A percentile compares a stretch with the other conserved stretches of the same genome.
Evolutionary conservation across 2,888 invertebrate species (phyloP).

Genomic region (Lucinisca nassula): DNA sequence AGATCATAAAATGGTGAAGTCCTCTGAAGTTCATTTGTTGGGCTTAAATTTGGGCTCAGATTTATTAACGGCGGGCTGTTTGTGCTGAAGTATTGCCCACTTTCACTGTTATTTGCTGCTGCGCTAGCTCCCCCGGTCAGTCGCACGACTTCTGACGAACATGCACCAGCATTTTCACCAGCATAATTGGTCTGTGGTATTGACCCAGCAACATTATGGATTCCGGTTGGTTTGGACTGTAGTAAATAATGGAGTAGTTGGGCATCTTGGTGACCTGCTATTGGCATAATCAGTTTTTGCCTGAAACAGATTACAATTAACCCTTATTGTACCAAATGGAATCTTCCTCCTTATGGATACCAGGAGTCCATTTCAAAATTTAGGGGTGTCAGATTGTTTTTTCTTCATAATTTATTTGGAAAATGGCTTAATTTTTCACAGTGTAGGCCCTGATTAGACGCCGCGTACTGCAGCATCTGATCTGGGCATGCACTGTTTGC

Average conservation of each 20-base stretch:
- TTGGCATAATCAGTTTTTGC: conserved; percentile 73
- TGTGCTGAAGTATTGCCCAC: conserved; percentile 83
- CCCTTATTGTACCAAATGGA: no score
- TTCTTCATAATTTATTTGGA: no score
- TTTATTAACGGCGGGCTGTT: conserved; percentile 87
- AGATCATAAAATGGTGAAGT: conserved; percentile 86
- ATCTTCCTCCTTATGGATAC: no score
- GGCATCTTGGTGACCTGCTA: conserved; percentile 81
- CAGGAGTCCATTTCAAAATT: no score
- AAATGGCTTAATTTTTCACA: no score
- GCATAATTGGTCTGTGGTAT: conserved; percentile 54
- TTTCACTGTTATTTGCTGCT: conserved; percentile 29
- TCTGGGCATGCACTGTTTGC: no score
- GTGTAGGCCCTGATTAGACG: no score
- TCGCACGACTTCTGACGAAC: conserved; percentile 43
- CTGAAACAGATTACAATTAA: no score
- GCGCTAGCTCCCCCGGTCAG: conserved; percentile 4
- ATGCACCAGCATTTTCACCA: conserved; percentile 49
- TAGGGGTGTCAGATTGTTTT: no score
- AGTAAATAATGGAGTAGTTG: conserved; percentile 73
- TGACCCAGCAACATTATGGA: conserved; percentile 46
- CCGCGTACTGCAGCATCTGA: no score
- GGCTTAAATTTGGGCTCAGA: conserved; percentile 84
- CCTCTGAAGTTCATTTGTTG: conserved; percentile 81
- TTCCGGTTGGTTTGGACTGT: conserved; percentile 65